Evolutionary conservation across 2,113 vertebrate species (phyloP).

Genomic region (Trachemys scripta): DNA sequence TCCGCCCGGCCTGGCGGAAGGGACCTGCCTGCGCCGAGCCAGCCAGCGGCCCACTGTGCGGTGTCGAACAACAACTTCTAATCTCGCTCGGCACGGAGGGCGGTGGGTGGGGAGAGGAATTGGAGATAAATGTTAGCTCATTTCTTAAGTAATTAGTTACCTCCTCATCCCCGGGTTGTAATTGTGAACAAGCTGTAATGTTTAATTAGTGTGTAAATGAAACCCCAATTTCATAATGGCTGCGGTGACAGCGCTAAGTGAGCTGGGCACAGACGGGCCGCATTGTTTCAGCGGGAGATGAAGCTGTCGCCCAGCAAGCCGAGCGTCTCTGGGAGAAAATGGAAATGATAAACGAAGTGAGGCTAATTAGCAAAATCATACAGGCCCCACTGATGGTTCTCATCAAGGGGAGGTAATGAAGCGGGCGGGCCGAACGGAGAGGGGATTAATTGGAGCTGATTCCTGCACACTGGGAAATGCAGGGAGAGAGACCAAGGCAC

Average conservation of each 20-base stretch:
- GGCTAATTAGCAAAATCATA: slow-evolving; percentile 85
- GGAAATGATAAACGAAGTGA: slow-evolving; percentile 85
- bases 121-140: slow-evolving; percentile 89
- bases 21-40: accelerated
- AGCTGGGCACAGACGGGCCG: slow-evolving; percentile 81
- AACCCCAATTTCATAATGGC: slow-evolving; percentile 88
- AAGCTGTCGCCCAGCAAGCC: slow-evolving; percentile 83
- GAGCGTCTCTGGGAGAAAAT: slow-evolving; percentile 79
- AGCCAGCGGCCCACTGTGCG: slow-evolving; percentile 2
- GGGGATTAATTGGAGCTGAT: slow-evolving; percentile 73
- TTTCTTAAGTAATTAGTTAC: slow-evolving; percentile 93
- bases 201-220: slow-evolving; percentile 95
- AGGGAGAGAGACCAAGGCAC: not conserved
- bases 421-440: slow-evolving; percentile 74
- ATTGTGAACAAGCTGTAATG: slow-evolving; percentile 93
- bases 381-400: slow-evolving; percentile 83
- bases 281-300: slow-evolving; percentile 83
- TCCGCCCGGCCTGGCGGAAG: accelerated
- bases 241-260: slow-evolving; percentile 86
- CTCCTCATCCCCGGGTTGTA: slow-evolving; percentile 88
- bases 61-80: slow-evolving; percentile 59
- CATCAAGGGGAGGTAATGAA: slow-evolving; percentile 81
- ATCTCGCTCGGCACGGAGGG: slow-evolving; percentile 69
- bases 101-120: slow-evolving; percentile 36
- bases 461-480: slow-evolving; percentile 42